Conservation (phyloP, 2,113 vertebrate species). For the Podiceps cristatus region DNA sequence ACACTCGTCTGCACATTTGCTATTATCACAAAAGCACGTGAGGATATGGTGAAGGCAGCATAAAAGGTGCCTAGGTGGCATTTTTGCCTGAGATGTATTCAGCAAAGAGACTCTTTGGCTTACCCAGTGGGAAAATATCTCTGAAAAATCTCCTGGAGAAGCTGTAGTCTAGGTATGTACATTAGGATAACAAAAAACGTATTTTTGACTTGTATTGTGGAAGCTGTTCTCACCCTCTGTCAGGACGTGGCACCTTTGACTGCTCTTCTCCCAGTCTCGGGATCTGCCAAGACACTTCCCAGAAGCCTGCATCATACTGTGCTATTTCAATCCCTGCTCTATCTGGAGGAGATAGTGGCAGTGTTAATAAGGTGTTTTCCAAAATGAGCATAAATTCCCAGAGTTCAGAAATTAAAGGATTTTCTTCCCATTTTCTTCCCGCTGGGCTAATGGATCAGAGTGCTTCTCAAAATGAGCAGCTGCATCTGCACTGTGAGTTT, state of each 20-base stretch:
- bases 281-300: background rate
- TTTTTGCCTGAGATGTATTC: background rate
- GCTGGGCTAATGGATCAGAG: background rate
- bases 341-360: background rate
- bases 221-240: background rate
- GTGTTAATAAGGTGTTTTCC: background rate
- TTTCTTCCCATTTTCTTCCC: constrained; percentile 3
- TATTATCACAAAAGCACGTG: background rate
- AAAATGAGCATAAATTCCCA: background rate
- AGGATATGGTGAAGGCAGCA: background rate
- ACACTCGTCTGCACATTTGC: background rate
- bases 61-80: background rate
- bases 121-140: background rate
- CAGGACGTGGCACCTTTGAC: background rate
- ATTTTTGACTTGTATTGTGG: background rate
- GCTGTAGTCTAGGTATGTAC: background rate
- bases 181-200: background rate
- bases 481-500: background rate
- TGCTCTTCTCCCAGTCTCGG: background rate
- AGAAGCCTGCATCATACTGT: background rate
- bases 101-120: background rate
- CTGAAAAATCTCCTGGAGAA: background rate
- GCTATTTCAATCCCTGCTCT: background rate
- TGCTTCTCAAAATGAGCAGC: background rate
- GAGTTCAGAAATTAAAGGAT: background rate